Conservation (phyloP, 64 coral and sea anemone species). For the Catalaphyllia jardinei region DNA sequence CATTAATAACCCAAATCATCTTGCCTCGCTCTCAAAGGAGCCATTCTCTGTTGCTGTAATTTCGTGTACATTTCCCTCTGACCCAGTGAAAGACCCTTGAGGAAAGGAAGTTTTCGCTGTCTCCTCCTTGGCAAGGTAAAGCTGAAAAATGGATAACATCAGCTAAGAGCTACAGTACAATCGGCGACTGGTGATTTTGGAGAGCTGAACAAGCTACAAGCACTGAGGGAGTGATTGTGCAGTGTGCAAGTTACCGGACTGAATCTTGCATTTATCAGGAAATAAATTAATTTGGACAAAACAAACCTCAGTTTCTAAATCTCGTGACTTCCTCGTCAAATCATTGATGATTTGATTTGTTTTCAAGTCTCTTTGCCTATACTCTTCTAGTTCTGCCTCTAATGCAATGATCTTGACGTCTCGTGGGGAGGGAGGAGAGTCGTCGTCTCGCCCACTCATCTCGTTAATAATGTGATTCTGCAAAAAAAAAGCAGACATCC, state of each 20-base stretch:
- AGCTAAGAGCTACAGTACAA: background rate
- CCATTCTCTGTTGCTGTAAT: background rate
- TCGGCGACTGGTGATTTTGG: background rate
- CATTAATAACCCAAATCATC: background rate
- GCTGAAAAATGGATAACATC: background rate
- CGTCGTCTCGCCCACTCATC: constrained; percentile 55
- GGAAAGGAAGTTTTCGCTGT: constrained; percentile 19
- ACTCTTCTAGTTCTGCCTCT: constrained; percentile 78
- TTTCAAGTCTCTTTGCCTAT: constrained; percentile 59
- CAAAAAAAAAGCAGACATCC: background rate
- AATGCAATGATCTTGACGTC: constrained; percentile 78
- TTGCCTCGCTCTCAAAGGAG: background rate
- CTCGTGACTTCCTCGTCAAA: constrained; percentile 64
- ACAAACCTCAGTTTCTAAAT: constrained; percentile 82
- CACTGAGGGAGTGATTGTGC: background rate
- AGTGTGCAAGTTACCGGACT: too few species aligned
- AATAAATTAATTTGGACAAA: background rate
- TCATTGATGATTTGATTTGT: constrained; percentile 75
- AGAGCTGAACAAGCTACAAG: background rate
- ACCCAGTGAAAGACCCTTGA: constrained; percentile 69
- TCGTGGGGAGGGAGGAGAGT: constrained; percentile 58
- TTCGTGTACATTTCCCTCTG: constrained; percentile 3
- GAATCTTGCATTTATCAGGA: too few species aligned
- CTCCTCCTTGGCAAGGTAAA: constrained; percentile 41
- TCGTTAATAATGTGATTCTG: constrained; percentile 88